Conservation (phyloP, 2,797 vertebrate species). For the Trachurus trachurus region DNA sequence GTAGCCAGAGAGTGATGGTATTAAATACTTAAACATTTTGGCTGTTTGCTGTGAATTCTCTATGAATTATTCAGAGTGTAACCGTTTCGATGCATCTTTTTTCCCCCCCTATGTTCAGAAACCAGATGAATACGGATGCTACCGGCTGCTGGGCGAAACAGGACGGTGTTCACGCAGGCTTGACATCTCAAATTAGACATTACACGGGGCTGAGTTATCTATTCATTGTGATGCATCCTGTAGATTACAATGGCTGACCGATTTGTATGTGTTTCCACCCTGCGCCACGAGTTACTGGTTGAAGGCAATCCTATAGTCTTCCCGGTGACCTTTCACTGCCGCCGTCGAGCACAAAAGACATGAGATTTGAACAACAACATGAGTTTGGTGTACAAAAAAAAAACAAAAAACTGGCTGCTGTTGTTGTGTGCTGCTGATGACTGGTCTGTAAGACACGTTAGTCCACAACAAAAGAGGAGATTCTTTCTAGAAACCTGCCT, state of each 20-base stretch:
- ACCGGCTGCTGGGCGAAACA: neutral
- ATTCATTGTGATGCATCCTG: conserved; percentile 31
- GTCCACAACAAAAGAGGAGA: conserved; percentile 63
- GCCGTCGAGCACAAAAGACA: conserved; percentile 62
- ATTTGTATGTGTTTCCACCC: conserved; percentile 45
- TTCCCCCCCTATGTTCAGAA: conserved; percentile 23
- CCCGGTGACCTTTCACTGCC: conserved; percentile 55
- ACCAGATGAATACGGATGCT: neutral
- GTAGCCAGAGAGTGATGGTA: conserved; percentile 10
- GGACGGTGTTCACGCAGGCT: neutral
- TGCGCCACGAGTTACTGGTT: conserved; percentile 33
- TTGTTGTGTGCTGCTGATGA: conserved; percentile 55
- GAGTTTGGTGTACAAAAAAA: conserved; percentile 48
- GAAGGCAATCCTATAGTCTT: conserved; percentile 48
- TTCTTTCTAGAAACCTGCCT: conserved; percentile 63
- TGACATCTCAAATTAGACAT: conserved; percentile 44
- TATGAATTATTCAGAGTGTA: conserved; percentile 51
- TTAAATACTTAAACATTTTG: conserved; percentile 45
- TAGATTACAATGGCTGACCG: conserved; percentile 60
- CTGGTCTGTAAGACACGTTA: conserved; percentile 63
- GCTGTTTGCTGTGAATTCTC: conserved; percentile 33
- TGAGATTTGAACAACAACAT: conserved; percentile 52
- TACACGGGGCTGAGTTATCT: conserved; percentile 35
- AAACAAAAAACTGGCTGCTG: conserved; percentile 35
- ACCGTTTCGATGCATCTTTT: conserved; percentile 17